Base-by-base conservation (phyloP, 2,113 vertebrate species). In the Ptilorrhoa leucosticta region DNA sequence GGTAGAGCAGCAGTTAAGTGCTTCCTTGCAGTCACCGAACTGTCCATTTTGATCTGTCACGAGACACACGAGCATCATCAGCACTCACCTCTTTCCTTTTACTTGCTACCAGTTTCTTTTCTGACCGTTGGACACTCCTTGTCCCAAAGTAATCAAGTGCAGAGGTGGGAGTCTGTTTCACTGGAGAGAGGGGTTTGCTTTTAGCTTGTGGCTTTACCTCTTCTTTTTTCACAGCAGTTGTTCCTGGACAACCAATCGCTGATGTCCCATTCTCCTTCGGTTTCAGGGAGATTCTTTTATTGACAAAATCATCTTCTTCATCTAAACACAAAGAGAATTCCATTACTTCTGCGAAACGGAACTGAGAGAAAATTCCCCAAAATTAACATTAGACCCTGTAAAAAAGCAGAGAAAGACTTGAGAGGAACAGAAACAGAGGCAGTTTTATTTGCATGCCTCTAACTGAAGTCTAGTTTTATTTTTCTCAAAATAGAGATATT, bases 31-130 rank as follows among this genome's bases (percentile, higher is more conserved):
- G 65, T 13, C 16, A 39, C 37, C 63, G 15, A 45, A 40, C 13
- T 6, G 22, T 4, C 8, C 33, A 10, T 42, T 75, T 7, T 70
- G 27, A 84, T 56, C 72, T 82, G 30, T 15, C 22, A 12, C 13
- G 44, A 42, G 47, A 53, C 37, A 68, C 22, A 44, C 0, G 0
- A 65, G 31, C 61, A 54, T 3, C 50, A 35, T 3, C 24, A 78
- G 23, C 26, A 98, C 99, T 98, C 93, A 99, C 99, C 68, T 98
- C 98, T 97, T 99, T 99, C 92, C 98, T 98, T 96, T 99, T 97
- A 97, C 98, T 99, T 80, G 99, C 98, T 47, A 99, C 99, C 92
- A 99, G 98, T 94, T 99, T 99, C 97, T 98, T 99, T 16, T 98
- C 98, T 0, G 99, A 99, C 64, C 99, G 98, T 24, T 98, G 98